Evolutionary conservation across 2,113 vertebrate genomes (phyloP).

Genomic region (Gasterosteus nipponicus): DNA sequence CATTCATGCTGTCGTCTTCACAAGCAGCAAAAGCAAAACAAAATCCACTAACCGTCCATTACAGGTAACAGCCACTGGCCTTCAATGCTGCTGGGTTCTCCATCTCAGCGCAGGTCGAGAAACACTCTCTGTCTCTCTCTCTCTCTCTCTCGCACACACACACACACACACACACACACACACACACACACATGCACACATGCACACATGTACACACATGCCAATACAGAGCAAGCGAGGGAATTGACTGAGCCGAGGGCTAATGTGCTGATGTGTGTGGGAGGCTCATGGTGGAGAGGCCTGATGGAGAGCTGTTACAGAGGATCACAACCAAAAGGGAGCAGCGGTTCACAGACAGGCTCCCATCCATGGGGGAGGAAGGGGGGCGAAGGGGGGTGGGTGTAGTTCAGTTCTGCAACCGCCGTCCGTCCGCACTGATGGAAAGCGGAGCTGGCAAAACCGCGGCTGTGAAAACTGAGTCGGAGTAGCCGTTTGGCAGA

Average conservation of each 20-base stretch:
- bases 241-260: conserved; percentile 52
- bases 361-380: background rate
- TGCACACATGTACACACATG: conserved; percentile 19
- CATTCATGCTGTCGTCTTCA: background rate
- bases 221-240: conserved; percentile 13
- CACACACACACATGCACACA: no score
- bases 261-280: conserved; percentile 54
- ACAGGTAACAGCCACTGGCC: conserved; percentile 40
- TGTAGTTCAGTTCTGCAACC: background rate
- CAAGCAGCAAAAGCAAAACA: background rate
- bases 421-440: background rate
- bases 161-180: background rate
- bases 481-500: background rate
- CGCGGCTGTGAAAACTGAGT: background rate
- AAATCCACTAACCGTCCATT: conserved; percentile 14
- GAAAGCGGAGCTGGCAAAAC: background rate
- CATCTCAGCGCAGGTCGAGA: conserved; percentile 19
- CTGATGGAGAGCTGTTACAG: conserved; percentile 60
- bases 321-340: conserved; percentile 35
- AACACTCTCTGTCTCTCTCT: conserved; percentile 4
- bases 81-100: conserved; percentile 20
- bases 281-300: conserved; percentile 51
- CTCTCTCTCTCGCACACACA: background rate
- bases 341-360: conserved; percentile 22
- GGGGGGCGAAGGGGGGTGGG: background rate